Evolutionary conservation across 2,888 invertebrate species (phyloP).

Genomic region (Orgyia antiqua): DNA sequence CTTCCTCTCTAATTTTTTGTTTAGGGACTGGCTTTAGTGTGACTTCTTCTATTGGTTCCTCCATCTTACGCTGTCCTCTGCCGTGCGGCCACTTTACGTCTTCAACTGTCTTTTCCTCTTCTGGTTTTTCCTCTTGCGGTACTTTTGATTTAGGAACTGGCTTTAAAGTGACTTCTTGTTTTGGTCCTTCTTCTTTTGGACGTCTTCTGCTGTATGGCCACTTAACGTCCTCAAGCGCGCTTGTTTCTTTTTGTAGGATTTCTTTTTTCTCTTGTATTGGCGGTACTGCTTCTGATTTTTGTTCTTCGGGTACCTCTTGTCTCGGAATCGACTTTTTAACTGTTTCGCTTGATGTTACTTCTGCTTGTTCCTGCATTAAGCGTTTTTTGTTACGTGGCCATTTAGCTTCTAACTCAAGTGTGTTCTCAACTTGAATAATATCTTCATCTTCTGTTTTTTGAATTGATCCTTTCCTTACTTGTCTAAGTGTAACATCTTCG

Average conservation of each 20-base stretch:
- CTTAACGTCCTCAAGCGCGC: neutral
- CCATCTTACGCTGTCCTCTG: too few relatives aligned
- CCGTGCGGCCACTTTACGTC: too few relatives aligned
- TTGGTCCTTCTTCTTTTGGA: neutral
- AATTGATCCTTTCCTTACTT: constrained; percentile 52
- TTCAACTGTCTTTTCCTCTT: too few relatives aligned
- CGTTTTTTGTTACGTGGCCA: constrained; percentile 1
- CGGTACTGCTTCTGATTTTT: neutral
- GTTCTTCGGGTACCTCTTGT: constrained; percentile 4
- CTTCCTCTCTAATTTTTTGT: too few relatives aligned
- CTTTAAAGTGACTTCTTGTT: too few relatives aligned
- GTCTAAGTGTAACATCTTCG: constrained; percentile 61
- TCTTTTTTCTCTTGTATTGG: neutral
- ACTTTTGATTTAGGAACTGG: too few relatives aligned
- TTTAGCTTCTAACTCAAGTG: neutral
- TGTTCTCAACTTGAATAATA: constrained; percentile 43
- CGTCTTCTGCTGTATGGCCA: neutral
- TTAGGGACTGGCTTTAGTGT: too few relatives aligned
- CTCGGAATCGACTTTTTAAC: constrained; percentile 29
- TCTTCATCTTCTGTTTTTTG: constrained; percentile 76
- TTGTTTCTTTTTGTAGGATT: neutral
- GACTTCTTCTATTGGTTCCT: too few relatives aligned
- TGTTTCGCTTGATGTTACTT: constrained; percentile 34
- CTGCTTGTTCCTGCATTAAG: constrained; percentile 27
- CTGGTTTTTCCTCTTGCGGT: neutral